phyloP scores from a whole-genome alignment of 2,888 invertebrate genomes.

The Lepidocyrtinus sp. region DNA sequence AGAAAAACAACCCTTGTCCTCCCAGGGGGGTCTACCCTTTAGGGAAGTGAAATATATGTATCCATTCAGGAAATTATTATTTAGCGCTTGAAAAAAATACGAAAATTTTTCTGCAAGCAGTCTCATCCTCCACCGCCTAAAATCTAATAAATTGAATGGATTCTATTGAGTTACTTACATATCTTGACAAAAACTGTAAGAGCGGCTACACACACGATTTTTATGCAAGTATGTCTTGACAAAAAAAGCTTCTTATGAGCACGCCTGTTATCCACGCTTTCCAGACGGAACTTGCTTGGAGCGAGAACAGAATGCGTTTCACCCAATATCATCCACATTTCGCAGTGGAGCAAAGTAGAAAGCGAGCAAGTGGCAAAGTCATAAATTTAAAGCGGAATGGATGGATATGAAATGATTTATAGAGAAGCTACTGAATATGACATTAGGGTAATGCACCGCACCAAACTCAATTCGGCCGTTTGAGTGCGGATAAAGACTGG shows the following conservation, averaged over 20 bases:
- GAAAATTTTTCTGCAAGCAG: not conserved
- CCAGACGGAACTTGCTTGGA: not conserved
- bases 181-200: not conserved
- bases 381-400: conserved; percentile 53
- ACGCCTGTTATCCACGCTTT: not conserved
- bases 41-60: conserved; percentile 10
- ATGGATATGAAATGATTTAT: conserved; percentile 58
- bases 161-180: not conserved
- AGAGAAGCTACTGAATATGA: conserved; percentile 57
- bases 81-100: conserved; percentile 17
- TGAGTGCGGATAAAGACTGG: conserved; percentile 40
- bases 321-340: conserved; percentile 35
- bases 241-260: not conserved
- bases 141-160: conserved; percentile 53
- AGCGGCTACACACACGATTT: not conserved
- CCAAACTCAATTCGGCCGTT: conserved; percentile 53
- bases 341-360: not conserved
- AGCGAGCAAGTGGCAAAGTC: conserved; percentile 50
- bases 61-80: conserved; percentile 42
- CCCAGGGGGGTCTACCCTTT: not conserved
- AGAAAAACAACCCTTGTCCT: not conserved
- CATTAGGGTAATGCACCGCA: conserved; percentile 56
- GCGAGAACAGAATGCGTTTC: not conserved
- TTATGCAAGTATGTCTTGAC: not conserved
- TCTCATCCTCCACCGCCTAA: not conserved